A percentile compares a stretch with the other conserved stretches of the same genome.
Conservation (phyloP, 2,888 invertebrate genomes). For the Polydesmus complanatus region DNA sequence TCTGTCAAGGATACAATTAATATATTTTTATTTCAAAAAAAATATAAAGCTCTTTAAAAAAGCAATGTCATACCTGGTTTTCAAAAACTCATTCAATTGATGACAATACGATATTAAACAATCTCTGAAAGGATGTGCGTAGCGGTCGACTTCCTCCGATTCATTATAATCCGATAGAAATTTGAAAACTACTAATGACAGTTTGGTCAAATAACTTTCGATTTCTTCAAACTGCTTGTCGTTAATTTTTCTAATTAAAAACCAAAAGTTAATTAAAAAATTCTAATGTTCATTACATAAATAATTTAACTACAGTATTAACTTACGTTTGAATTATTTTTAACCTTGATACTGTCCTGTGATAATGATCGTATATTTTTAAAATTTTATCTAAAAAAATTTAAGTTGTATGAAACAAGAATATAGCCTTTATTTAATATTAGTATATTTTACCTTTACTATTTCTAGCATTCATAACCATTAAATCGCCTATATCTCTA, state of each 20-base stretch:
- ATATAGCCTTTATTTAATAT: background rate
- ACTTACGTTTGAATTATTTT: background rate
- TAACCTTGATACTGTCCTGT: background rate
- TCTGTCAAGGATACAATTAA: too few species aligned
- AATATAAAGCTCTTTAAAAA: too few species aligned
- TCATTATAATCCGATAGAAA: background rate
- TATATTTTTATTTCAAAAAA: too few species aligned
- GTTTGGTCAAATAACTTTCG: background rate
- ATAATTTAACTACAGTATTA: background rate
- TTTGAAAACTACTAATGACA: background rate
- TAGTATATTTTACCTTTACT: slow-evolving; percentile 23
- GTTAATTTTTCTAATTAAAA: background rate
- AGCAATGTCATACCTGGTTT: too few species aligned
- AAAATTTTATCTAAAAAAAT: slow-evolving; percentile 29
- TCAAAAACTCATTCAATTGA: too few species aligned
- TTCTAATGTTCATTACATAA: too few species aligned
- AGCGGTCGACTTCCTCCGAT: background rate
- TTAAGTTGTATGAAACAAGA: background rate
- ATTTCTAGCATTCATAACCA: slow-evolving; percentile 30
- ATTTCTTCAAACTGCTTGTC: background rate
- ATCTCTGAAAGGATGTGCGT: background rate
- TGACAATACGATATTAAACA: background rate
- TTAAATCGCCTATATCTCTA: slow-evolving; percentile 38
- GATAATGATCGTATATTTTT: slow-evolving; percentile 27
- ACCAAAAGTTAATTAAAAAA: background rate